A percentile compares a stretch with the other conserved stretches of the same genome.
phyloP scores from a whole-genome alignment of 2,888 invertebrate genomes.

The Polydrusus tereticollis region DNA sequence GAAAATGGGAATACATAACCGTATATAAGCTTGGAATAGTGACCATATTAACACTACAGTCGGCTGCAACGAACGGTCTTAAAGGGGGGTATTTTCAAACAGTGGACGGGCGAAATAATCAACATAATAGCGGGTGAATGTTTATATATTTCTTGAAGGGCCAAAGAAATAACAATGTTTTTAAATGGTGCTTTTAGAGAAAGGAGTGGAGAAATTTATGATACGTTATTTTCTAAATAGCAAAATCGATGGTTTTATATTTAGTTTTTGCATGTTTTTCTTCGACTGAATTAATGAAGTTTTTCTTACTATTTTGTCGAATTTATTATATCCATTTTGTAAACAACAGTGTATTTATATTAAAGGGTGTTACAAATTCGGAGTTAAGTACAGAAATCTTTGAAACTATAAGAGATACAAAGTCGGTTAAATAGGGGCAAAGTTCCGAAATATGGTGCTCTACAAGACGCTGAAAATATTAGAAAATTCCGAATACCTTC shows the following conservation, averaged over 20 bases:
- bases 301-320: too few relatives aligned
- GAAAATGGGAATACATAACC: slow-evolving; percentile 62
- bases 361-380: too few relatives aligned
- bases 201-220: background rate
- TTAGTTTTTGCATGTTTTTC: too few relatives aligned
- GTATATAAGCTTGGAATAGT: slow-evolving; percentile 59
- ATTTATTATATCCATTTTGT: too few relatives aligned
- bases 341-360: too few relatives aligned
- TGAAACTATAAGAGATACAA: too few relatives aligned
- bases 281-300: too few relatives aligned
- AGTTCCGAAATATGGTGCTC: too few relatives aligned
- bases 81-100: slow-evolving; percentile 34
- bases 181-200: background rate
- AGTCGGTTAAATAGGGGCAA: too few relatives aligned
- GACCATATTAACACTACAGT: slow-evolving; percentile 55
- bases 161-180: slow-evolving; percentile 15
- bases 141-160: slow-evolving; percentile 37
- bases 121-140: slow-evolving; percentile 51
- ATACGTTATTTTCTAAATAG: background rate
- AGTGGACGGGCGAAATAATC: slow-evolving; percentile 52
- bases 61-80: slow-evolving; percentile 44
- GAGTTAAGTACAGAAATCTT: too few relatives aligned
- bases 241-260: background rate
- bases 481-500: too few relatives aligned
- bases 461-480: too few relatives aligned